A percentile compares a stretch with the other conserved stretches of the same genome.
phyloP scores from a whole-genome alignment of 2,888 invertebrate genomes.

The Melikaiella ostensackeni region DNA sequence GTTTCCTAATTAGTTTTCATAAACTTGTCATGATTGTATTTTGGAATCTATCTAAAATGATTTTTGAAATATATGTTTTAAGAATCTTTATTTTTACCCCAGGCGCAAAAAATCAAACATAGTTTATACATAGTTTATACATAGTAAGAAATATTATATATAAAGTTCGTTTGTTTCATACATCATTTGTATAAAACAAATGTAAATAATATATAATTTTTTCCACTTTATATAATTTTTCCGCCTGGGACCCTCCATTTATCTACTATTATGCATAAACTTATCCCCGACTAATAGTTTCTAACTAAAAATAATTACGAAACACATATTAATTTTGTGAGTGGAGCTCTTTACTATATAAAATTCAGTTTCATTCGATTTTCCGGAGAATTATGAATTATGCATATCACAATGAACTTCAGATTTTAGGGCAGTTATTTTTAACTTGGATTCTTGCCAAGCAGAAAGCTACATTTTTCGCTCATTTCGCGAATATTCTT shows the following conservation, averaged over 20 bases:
- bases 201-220: no score
- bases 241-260: no score
- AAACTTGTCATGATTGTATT: not conserved
- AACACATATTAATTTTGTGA: not conserved
- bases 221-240: no score
- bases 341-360: not conserved
- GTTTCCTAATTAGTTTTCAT: not conserved
- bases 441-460: conserved; percentile 13
- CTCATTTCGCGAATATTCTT: conserved; percentile 28
- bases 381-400: not conserved
- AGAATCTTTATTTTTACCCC: no score
- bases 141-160: no score
- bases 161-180: no score
- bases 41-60: not conserved
- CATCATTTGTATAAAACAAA: no score
- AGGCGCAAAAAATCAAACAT: no score
- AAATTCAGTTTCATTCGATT: not conserved
- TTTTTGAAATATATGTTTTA: not conserved
- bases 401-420: conserved; percentile 31
- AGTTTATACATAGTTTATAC: no score
- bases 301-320: no score
- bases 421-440: conserved; percentile 34
- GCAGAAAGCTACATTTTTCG: conserved; percentile 29
- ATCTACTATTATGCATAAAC: no score
- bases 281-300: no score